phyloP scores from a whole-genome alignment of 1,140 invertebrate genomes.

The Eurosta solidaginis region DNA sequence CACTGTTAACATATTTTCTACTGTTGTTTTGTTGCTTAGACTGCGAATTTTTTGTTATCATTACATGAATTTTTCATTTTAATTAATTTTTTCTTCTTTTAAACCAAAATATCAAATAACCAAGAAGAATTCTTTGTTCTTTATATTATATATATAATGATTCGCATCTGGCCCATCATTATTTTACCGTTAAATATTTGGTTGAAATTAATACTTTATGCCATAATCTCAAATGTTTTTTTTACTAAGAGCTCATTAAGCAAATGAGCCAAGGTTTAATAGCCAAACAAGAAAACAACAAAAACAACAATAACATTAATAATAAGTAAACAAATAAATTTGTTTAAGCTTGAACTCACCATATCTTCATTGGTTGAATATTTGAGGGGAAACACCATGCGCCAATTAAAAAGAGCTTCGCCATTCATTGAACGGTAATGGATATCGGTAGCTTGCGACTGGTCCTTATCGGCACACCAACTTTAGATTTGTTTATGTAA shows the following conservation, averaged over 20 bases:
- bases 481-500: conserved; percentile 56
- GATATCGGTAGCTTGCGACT: conserved; percentile 80
- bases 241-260: background rate
- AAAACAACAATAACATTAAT: background rate
- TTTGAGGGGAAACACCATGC: conserved; percentile 82
- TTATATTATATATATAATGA: too few relatives aligned
- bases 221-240: background rate
- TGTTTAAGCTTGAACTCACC: conserved; percentile 60
- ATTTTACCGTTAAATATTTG: background rate
- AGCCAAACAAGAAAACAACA: background rate
- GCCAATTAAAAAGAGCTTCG: conserved; percentile 89
- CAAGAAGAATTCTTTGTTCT: background rate
- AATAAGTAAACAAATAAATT: background rate
- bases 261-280: background rate
- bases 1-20: too few relatives aligned
- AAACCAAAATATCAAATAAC: conserved; percentile 18
- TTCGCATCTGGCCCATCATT: background rate
- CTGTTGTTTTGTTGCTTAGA: too few relatives aligned
- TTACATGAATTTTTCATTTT: background rate
- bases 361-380: conserved; percentile 79
- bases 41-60: too few relatives aligned
- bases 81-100: background rate
- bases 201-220: background rate
- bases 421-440: conserved; percentile 80
- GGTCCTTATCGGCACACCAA: conserved; percentile 74